Base-by-base conservation (phyloP, 2,797 vertebrate species). In the Enteromius treurensis region DNA sequence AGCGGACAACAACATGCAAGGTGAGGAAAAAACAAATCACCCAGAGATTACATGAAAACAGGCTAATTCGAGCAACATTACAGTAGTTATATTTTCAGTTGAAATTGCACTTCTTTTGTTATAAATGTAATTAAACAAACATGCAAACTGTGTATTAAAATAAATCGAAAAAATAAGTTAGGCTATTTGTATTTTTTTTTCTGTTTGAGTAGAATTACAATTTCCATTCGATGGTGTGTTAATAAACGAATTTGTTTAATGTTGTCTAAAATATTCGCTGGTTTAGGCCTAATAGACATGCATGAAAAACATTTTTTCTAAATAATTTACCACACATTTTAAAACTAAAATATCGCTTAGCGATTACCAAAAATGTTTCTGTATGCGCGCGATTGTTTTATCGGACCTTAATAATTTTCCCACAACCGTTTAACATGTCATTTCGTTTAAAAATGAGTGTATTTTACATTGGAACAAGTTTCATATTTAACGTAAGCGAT, bases 1-100 rank as follows among this genome's bases (percentile, higher is more conserved):
- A 91, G 98, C 98, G 0, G 98, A 99, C 92, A 99, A 98, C 90
- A 99, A 99, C 87, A 99, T 98, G 97, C 98, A 99, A 95, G 98
- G 98, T 98, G 89, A 82, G 93, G n/a, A 70, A 67, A 4, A 0
- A 4, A 6, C 15, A 0, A 23, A 77, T 76, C 8, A 14, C 14
- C 14, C 14, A 14, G 62, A 64, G 62, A 32, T 64, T 1, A 45
- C 17, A n/a, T 11, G 34, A 40, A 21, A 62, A 73, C 8, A 14
- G 11, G 11, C 45, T 47, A 32, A 23, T 62, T 23, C 34, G 7
- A 47, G 68, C 29, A 49, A 34, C 5, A 49, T 47, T 40, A 64
- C 58, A 49, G 3, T 17, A n/a, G 42, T 47, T 65, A 47, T 42
- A 45, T 62, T 8, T 60, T 3, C n/a, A 60, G 17, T 26, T 19